phyloP scores from a whole-genome alignment of 2,113 vertebrate genomes.

The Tenebrosternarchus preto region DNA sequence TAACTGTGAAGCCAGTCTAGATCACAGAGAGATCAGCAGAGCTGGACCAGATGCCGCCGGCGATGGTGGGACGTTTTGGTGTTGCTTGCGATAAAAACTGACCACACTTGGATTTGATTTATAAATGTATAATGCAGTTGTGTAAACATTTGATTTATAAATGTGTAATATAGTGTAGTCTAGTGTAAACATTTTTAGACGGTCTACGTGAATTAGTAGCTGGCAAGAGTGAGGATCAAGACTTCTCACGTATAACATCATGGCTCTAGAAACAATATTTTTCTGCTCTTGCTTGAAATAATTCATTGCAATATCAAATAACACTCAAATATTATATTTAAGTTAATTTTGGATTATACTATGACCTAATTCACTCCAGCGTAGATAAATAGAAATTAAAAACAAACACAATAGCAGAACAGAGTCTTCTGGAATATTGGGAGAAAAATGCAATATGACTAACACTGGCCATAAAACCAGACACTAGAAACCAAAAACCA shows the following conservation, averaged over 20 bases:
- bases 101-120: slow-evolving; percentile 14
- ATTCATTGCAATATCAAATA: slow-evolving; percentile 45
- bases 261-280: slow-evolving; percentile 55
- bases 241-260: slow-evolving; percentile 39
- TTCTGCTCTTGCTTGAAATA: slow-evolving; percentile 44
- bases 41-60: slow-evolving; percentile 9
- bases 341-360: slow-evolving; percentile 31
- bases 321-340: slow-evolving; percentile 17
- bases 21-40: slow-evolving; percentile 26
- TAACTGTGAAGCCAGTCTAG: slow-evolving; percentile 27
- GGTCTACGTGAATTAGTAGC: slow-evolving; percentile 29
- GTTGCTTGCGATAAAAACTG: neutral
- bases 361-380: slow-evolving; percentile 20
- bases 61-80: neutral
- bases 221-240: slow-evolving; percentile 1
- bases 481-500: slow-evolving; percentile 41
- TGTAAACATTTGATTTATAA: slow-evolving; percentile 20
- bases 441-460: slow-evolving; percentile 24
- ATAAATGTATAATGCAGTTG: neutral
- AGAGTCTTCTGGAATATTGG: slow-evolving; percentile 35
- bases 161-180: neutral
- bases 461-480: slow-evolving; percentile 51
- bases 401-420: slow-evolving; percentile 43
- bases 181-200: slow-evolving; percentile 21
- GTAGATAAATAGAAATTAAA: slow-evolving; percentile 39